Base-by-base conservation (phyloP, 2,888 invertebrate species). In the Tribolium freemani region DNA sequence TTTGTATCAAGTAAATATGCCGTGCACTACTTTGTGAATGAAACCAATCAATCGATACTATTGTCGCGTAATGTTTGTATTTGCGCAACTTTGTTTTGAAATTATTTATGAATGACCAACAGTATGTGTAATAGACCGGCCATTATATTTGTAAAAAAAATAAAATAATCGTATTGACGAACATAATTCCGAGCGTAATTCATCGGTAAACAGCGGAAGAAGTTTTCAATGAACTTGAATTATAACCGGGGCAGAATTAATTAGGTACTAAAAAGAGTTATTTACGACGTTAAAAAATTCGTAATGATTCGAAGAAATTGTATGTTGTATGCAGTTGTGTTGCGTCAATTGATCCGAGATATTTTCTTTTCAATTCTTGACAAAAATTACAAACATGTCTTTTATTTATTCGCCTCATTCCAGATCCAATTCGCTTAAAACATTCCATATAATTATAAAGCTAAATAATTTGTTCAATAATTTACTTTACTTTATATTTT, bases 1-100 rank as follows among this genome's bases (percentile, higher is more conserved):
- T 38, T 8, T 38, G 26, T 26, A 10, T 56, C 5, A 31, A 31
- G 10, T 20, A 56, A 56, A 56, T 56, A 56, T 56, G 13, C 44
- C 13, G 44, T 57, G 44, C 20, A 56, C 54, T 54, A 30, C 30
- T 54, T 53, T 31, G 13, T 44, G 57, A 57, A 57, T 57, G 57
- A 57, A 54, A 26, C 26, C 53, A 53, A 54, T 30, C 13, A 54
- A 38, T 48, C 16, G 48, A 13, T 48, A 48, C 48, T 48, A 48
- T 48, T 48, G 48, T 48, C n/a, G n/a, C 38, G 38, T 38, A 38
- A 38, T 26, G 26, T 38, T 38, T 38, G n/a, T 0, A 5, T 38
- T 38, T 38, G 8, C n/a, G 38, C 38, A 38, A 38, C n/a, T n/a
- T 8, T 38, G n/a, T 38, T 38, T n/a, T 38, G n/a, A 38, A 8